Evolutionary conservation across 53 echinoderm and acorn worm genomes (phyloP), one percentile per base, ranked within the genome.

Genomic region (Temnopleurus reevesii): DNA sequence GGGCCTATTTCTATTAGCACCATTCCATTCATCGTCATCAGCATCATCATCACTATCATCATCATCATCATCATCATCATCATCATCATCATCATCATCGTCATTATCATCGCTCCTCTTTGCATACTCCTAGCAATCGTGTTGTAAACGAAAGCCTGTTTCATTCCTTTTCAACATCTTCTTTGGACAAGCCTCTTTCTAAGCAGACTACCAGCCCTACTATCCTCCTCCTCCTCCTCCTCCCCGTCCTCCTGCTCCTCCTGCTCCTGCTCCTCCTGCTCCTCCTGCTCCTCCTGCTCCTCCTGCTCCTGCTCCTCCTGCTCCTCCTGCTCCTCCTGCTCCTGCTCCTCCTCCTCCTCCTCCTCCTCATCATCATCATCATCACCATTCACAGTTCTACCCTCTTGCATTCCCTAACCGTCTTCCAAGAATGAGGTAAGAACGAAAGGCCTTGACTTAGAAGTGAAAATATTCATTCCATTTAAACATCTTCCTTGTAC

Each of bases 391-490:
- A n/a, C n/a, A n/a, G n/a, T n/a, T n/a, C n/a, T n/a, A n/a, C 10
- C 49, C 9, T 49, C 49, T 15, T 12, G 49, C 49, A 49, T 49
- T n/a, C 66, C 66, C 66, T 38, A 66, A 66, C 66, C 66, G 66
- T 66, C 36, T 66, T 66, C 21, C 66, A 66, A 66, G 66, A 41
- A 66, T 66, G 66, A 18, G 41, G 5, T 35, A 66, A n/a, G n/a
- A 66, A 66, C 66, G 66, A 38, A 12, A 66, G 21, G 66, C 29
- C 63, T 63, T 13, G 23, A 31, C 33, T 33, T 12, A 4, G 33
- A 31, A 27, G 58, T 58, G 17, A 31, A 31, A 33, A 34, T 18
- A 33, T 31, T 18, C 13, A 29, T 12, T 1, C 4, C 26, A 17
- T 34, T 59, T 0, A 27, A 31, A 63, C 12, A 63, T 12, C 17